Evolutionary conservation across 2,888 invertebrate genomes (phyloP).

Genomic region (Drosophila putrida): DNA sequence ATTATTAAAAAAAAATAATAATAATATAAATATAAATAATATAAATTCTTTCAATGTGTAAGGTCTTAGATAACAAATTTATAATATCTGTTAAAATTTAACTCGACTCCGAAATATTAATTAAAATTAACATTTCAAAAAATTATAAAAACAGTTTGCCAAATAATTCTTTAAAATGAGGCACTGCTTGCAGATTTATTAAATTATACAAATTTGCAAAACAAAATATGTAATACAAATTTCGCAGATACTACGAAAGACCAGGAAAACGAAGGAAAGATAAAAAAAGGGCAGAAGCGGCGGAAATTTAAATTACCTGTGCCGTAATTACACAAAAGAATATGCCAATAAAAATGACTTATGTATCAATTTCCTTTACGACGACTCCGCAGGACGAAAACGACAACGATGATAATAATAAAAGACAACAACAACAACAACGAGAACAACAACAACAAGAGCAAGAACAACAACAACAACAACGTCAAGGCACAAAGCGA

Average conservation of each 20-base stretch:
- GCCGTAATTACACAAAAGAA: conserved; percentile 79
- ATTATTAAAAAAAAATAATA: too few relatives aligned
- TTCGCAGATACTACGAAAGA: conserved; percentile 12
- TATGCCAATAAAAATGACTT: conserved; percentile 83
- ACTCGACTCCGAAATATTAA: too few relatives aligned
- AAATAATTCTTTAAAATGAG: not conserved
- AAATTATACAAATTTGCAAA: conserved; percentile 16
- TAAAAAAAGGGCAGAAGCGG: conserved; percentile 31
- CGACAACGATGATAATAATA: conserved; percentile 73
- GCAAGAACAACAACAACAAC: conserved; percentile 26
- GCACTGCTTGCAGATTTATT: not conserved
- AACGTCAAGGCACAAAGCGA: conserved; percentile 59
- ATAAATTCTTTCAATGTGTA: too few relatives aligned
- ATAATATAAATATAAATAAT: too few relatives aligned
- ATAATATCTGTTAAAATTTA: too few relatives aligned
- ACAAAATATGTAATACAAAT: conserved; percentile 14
- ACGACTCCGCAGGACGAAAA: conserved; percentile 52
- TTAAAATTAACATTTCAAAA: too few relatives aligned
- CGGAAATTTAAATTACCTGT: conserved; percentile 78
- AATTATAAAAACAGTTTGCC: not conserved
- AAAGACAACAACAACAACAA: conserved; percentile 54
- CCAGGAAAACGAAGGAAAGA: conserved; percentile 7
- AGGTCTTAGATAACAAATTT: too few relatives aligned
- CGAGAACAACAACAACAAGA: conserved; percentile 30
- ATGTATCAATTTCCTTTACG: conserved; percentile 83